Conservation (phyloP, 2,797 vertebrate species). For the Sorex maritimensis region DNA sequence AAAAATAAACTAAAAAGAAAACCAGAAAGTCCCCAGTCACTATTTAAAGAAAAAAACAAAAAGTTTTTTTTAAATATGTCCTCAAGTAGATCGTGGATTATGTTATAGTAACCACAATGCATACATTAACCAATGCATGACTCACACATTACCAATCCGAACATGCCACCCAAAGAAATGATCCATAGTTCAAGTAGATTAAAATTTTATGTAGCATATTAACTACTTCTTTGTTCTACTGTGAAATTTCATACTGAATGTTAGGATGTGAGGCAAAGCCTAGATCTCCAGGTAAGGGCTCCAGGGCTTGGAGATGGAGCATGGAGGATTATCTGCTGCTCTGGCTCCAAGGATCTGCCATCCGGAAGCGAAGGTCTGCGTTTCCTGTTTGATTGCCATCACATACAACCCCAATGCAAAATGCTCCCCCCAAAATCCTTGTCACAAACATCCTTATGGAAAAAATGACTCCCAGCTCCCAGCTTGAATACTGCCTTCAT, state of each 20-base stretch:
- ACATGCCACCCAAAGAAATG: background rate
- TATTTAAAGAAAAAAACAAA: background rate
- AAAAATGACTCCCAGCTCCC: background rate
- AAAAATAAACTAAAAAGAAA: no score
- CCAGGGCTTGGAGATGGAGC: background rate
- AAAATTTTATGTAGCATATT: background rate
- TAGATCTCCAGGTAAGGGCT: background rate
- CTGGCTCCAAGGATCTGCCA: background rate
- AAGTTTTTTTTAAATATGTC: background rate
- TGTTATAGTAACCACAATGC: background rate
- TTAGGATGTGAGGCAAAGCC: conserved; percentile 13
- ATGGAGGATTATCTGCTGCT: no score
- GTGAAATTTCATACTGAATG: conserved; percentile 1
- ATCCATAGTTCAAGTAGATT: conserved; percentile 10
- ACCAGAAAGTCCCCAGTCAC: background rate
- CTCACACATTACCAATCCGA: conserved; percentile 34
- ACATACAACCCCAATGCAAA: background rate
- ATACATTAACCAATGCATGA: background rate
- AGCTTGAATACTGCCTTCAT: conserved; percentile 4
- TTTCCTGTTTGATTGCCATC: no score
- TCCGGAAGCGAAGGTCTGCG: background rate
- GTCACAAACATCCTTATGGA: background rate
- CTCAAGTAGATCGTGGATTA: conserved; percentile 39
- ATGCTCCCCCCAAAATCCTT: background rate
- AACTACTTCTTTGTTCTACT: background rate